Base-by-base conservation (phyloP, 2,888 invertebrate genomes). In the Monoplex corrugatus region DNA sequence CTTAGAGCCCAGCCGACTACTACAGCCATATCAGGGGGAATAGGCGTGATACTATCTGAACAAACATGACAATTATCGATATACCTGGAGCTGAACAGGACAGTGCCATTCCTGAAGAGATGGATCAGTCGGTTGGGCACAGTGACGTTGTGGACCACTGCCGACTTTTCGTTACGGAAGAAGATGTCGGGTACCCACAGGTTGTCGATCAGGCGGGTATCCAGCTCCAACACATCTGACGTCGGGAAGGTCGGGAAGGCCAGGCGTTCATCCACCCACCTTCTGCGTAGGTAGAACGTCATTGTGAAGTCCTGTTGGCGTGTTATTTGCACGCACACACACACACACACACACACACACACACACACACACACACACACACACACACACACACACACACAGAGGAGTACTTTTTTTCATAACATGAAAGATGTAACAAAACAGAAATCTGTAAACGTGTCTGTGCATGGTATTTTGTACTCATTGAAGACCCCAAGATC, bases 181-280 rank as follows among this genome's bases (percentile, higher is more conserved):
- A 94, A 94, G 38, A 94, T 91, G 83, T 95, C 95, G 6, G 95
- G 95, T 16, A 94, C 93, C 95, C 95, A 95, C 10, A 95, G 91
- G 10, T 89, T 88, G 63, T 92, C 92, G 91, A 94, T 94, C 35
- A 93, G 88, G 40, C 93, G 92, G 0, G 93, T 91, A 90, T 95
- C 95, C 72, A 95, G 91, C 89, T 94, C 94, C 35, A 95, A 90
- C 32, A 92, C 92, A 50, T 91, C 89, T 19, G 93, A 89, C 19
- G 90, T 90, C 38, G 89, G 91, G 38, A 91, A 86, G 19, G 91
- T 87, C 1, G 89, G 87, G 84, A 93, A 94, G 35, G 82, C 88
- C 10, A 94, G 91, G 32, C 94, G 90, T 28, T 91, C 87, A 68
- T 94, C 94, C n/a, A 91, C 89, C 94, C 94, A 94, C 35, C 91